Conservation (phyloP, 2,888 invertebrate species). For the Danaus chrysippus region DNA sequence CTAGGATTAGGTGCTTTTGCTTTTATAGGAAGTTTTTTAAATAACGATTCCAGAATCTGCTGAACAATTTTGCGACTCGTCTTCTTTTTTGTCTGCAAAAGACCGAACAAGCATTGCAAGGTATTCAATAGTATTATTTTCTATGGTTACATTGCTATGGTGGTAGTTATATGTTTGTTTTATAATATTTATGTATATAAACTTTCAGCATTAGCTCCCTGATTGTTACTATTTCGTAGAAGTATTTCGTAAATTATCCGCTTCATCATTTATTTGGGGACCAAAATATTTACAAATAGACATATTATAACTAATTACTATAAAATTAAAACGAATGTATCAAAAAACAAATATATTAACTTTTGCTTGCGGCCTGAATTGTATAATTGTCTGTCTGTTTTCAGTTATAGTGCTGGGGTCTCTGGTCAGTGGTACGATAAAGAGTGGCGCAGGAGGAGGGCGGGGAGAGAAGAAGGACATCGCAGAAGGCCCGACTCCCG, state of each 20-base stretch:
- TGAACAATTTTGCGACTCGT: not conserved
- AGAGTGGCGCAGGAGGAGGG: conserved; percentile 24
- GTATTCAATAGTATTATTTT: not conserved
- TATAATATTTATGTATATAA: too few species aligned
- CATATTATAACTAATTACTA: too few species aligned
- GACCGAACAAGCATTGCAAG: not conserved
- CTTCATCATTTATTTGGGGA: too few species aligned
- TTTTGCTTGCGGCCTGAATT: not conserved
- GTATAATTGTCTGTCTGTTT: not conserved
- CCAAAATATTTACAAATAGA: too few species aligned
- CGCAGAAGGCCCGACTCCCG: not conserved
- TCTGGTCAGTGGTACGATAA: not conserved
- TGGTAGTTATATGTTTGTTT: too few species aligned
- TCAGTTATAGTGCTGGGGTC: not conserved
- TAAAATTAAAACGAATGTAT: not conserved
- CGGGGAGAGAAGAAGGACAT: conserved; percentile 23
- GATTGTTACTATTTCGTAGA: too few species aligned
- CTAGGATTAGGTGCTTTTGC: not conserved
- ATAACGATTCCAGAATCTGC: not conserved
- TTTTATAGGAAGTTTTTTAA: not conserved
- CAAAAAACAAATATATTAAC: conserved; percentile 3
- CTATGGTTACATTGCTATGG: too few species aligned
- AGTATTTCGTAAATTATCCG: too few species aligned
- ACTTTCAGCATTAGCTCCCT: too few species aligned
- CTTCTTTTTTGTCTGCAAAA: not conserved